Evolutionary conservation across 2,888 invertebrate species (phyloP).

Genomic region (Yponomeuta sedellus): DNA sequence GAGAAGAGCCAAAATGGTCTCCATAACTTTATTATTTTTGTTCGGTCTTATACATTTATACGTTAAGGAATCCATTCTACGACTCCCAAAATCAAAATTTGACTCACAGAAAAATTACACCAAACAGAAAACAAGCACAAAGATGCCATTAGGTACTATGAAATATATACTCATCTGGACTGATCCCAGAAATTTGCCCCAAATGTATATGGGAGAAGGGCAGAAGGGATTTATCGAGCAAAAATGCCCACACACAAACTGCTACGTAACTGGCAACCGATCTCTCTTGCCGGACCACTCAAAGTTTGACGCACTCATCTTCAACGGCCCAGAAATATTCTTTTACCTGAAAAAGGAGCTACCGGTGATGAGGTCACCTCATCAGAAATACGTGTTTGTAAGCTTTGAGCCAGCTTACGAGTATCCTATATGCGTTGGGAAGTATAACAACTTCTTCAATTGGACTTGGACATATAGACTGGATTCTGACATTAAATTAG

Average conservation of each 20-base stretch:
- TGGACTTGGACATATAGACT: conserved; percentile 55
- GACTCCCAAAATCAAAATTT: too few species aligned
- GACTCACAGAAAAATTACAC: too few species aligned
- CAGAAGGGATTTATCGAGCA: conserved; percentile 14
- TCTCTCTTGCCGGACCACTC: conserved; percentile 15
- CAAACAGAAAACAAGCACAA: too few species aligned
- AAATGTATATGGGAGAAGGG: conserved; percentile 14
- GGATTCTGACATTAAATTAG: conserved; percentile 44
- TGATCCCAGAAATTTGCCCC: neutral
- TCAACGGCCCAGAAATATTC: conserved; percentile 20
- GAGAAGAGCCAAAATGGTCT: too few species aligned
- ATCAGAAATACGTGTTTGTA: conserved; percentile 49
- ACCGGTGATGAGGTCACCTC: conserved; percentile 31
- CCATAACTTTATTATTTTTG: too few species aligned
- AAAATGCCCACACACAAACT: conserved; percentile 16
- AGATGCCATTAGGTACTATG: neutral
- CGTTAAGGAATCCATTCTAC: too few species aligned
- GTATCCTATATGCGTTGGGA: conserved; percentile 35
- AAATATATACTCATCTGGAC: conserved; percentile 19
- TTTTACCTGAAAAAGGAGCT: conserved; percentile 22
- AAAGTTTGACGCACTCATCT: conserved; percentile 31
- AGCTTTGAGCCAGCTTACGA: conserved; percentile 39
- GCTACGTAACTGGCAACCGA: conserved; percentile 16
- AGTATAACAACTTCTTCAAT: conserved; percentile 40
- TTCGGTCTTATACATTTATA: too few species aligned